A percentile compares a stretch with the other conserved stretches of the same genome.
These are phyloP conservation scores for Microctenopoma stevenorrisi DNA, from an alignment of 2,797 vertebrate species.

Conservation along the genomic window DNA sequence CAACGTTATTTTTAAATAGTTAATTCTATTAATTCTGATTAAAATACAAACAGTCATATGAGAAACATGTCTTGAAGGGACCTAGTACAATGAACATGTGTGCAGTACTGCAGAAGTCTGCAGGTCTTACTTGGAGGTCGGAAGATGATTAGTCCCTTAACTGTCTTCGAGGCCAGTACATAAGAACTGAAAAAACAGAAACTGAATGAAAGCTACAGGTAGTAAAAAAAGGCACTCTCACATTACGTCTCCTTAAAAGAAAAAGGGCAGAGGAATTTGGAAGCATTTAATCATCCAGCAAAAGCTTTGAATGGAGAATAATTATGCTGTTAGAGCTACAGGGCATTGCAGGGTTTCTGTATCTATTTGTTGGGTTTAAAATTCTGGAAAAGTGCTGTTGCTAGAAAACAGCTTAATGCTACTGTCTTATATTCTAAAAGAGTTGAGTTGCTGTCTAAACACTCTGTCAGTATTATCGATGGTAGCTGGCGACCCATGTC, in stretches of 20 bases:
- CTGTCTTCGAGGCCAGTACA: not conserved
- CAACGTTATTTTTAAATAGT: not conserved
- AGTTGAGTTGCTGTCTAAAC: conserved; percentile 31
- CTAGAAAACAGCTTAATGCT: conserved; percentile 8
- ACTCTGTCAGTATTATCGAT: conserved; percentile 49
- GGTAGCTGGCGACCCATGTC: conserved; percentile 41
- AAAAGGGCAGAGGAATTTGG: not conserved
- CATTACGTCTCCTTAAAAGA: not conserved
- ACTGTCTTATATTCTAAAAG: conserved; percentile 23
- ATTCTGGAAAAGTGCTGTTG: conserved; percentile 3
- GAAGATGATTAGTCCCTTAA: not conserved
- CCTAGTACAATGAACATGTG: not conserved
- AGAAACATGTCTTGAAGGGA: not conserved
- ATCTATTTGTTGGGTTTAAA: not conserved
- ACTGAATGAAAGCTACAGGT: not conserved
- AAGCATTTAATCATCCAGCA: not conserved
- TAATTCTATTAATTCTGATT: not conserved
- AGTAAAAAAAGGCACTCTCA: not conserved
- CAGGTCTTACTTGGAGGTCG: not conserved
- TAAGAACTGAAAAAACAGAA: not conserved
- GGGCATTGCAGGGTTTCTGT: not conserved
- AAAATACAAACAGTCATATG: no score
- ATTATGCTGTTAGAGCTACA: not conserved
- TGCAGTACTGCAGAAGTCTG: not conserved
- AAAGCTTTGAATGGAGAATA: not conserved